A percentile compares a stretch with the other conserved stretches of the same genome.
Conservation (phyloP, 2,888 invertebrate species). For the Thereva nobilitata region DNA sequence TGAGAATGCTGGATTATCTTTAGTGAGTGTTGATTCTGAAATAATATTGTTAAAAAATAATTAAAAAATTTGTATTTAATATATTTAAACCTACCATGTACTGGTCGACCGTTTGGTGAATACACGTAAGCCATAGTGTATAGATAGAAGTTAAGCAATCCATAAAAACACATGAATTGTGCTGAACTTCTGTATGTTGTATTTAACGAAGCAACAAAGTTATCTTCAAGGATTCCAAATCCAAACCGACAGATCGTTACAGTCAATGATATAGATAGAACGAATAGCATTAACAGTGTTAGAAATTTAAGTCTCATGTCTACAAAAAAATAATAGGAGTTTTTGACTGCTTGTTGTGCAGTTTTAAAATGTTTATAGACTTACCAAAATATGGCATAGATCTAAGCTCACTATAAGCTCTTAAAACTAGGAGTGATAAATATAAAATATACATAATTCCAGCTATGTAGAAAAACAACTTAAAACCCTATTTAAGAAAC, state of each 20-base stretch:
- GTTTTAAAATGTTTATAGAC: conserved; percentile 46
- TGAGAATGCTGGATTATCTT: conserved; percentile 96
- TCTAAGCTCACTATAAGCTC: conserved; percentile 91
- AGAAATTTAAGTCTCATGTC: conserved; percentile 91
- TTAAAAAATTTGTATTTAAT: conserved; percentile 18
- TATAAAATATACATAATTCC: conserved; percentile 85
- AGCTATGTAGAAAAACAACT: conserved; percentile 86
- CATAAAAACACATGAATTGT: conserved; percentile 95
- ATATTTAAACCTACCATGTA: conserved; percentile 70
- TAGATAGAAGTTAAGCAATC: conserved; percentile 89
- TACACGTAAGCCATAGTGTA: conserved; percentile 95
- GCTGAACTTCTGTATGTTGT: conserved; percentile 90
- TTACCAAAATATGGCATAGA: conserved; percentile 98
- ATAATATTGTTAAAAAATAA: conserved; percentile 45
- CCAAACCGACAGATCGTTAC: conserved; percentile 85
- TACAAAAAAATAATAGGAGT: conserved; percentile 55
- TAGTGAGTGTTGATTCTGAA: conserved; percentile 86
- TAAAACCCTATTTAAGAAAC: conserved; percentile 73
- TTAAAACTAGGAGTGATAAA: conserved; percentile 78
- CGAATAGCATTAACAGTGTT: conserved; percentile 82
- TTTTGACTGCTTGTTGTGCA: neutral
- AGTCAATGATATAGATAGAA: conserved; percentile 72
- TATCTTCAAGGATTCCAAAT: conserved; percentile 87
- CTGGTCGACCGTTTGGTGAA: conserved; percentile 79
- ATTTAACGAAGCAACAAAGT: conserved; percentile 86